Evolutionary conservation across 1,140 invertebrate genomes (phyloP).

Genomic region (Scaptomyza pallida): DNA sequence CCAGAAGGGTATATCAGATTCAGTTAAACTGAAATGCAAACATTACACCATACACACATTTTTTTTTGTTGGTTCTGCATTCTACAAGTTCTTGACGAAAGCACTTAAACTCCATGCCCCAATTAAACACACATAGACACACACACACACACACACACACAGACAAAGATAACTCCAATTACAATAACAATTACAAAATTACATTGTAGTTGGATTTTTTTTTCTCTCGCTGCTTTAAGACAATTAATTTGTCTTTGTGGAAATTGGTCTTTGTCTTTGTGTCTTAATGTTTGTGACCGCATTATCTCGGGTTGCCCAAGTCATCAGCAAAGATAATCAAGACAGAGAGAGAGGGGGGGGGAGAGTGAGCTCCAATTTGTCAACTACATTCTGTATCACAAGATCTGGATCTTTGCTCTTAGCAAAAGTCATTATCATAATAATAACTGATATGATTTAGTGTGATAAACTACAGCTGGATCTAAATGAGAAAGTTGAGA

Average conservation of each 20-base stretch:
- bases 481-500: conserved; percentile 8
- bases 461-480: background rate
- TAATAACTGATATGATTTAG: background rate
- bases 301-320: conserved; percentile 13
- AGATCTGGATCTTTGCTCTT: conserved; percentile 3
- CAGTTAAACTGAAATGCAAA: background rate
- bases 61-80: background rate
- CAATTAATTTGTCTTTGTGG: conserved; percentile 27
- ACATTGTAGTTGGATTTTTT: no score
- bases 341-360: no score
- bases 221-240: background rate
- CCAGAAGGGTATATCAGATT: background rate
- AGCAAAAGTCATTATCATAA: background rate
- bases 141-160: no score
- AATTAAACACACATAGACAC: conserved; percentile 3
- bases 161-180: conserved; percentile 25
- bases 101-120: conserved; percentile 14
- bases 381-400: background rate
- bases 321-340: background rate
- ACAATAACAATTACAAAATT: conserved; percentile 3
- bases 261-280: conserved; percentile 11
- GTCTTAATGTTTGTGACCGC: conserved; percentile 1
- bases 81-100: background rate
- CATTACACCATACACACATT: background rate
- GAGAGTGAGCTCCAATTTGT: conserved; percentile 12